phyloP scores from a whole-genome alignment of 2,797 vertebrate genomes.

The Ataeniobius toweri region DNA sequence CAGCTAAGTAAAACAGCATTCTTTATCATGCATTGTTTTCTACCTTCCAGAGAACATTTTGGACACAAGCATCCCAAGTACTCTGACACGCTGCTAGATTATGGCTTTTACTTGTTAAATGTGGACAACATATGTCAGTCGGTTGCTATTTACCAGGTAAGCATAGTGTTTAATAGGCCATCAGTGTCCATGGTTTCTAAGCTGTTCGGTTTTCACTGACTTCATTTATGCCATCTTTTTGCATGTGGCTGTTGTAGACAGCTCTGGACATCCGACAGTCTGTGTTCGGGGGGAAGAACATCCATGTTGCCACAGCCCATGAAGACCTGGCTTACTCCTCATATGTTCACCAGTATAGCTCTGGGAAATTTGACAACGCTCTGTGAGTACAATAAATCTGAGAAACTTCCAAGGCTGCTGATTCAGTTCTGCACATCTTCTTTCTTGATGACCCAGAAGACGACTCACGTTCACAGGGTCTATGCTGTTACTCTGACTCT shows the following conservation, averaged over 20 bases:
- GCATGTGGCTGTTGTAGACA: conserved; percentile 77
- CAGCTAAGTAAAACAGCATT: neutral
- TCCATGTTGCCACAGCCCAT: conserved; percentile 97
- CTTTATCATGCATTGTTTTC: neutral
- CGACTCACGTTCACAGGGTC: conserved; percentile 15
- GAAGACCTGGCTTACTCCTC: conserved; percentile 98
- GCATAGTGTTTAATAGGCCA: conserved; percentile 7
- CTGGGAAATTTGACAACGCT: conserved; percentile 98
- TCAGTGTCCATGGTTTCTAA: neutral
- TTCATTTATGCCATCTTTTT: neutral
- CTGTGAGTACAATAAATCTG: conserved; percentile 86
- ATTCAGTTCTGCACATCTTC: conserved; percentile 20
- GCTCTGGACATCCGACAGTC: conserved; percentile 98
- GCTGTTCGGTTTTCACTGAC: neutral
- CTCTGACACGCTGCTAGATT: conserved; percentile 97
- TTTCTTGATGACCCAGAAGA: conserved; percentile 22
- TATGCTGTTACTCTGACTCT: neutral
- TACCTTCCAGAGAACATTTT: conserved; percentile 92
- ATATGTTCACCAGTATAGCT: conserved; percentile 99
- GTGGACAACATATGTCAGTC: conserved; percentile 99
- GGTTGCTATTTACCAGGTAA: conserved; percentile 98
- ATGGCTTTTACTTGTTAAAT: conserved; percentile 98
- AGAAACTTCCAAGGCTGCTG: conserved; percentile 19
- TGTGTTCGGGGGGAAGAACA: conserved; percentile 98
- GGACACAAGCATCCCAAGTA: conserved; percentile 99